A percentile compares a stretch with the other conserved stretches of the same genome.
Conservation (phyloP, 2,113 vertebrate species). For the Dryoscopus gambensis region DNA sequence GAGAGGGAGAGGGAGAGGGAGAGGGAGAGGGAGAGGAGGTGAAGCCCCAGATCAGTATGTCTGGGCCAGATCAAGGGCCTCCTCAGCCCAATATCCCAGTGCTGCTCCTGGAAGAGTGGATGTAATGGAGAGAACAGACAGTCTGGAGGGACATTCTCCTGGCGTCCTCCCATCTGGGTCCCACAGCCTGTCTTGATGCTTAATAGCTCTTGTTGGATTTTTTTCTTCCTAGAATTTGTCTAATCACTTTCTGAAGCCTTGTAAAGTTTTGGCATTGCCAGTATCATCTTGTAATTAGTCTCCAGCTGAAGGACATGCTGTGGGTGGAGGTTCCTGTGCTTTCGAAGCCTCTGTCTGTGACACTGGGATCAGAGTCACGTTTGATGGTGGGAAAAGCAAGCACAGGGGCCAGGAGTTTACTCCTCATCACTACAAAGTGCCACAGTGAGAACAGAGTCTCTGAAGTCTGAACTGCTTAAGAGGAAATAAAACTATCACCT, state of each 20-base stretch:
- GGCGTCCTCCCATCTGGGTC: background rate
- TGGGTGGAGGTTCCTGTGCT: background rate
- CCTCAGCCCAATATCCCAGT: background rate
- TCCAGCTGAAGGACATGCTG: rapidly evolving
- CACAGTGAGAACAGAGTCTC: background rate
- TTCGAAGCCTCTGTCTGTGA: background rate
- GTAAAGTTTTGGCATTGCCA: background rate
- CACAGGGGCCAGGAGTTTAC: background rate
- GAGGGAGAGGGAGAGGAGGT: no score
- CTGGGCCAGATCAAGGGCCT: background rate
- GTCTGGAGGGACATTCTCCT: background rate
- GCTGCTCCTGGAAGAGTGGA: background rate
- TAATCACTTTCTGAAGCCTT: conserved; percentile 2
- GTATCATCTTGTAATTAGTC: background rate
- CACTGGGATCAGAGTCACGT: background rate
- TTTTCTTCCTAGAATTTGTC: background rate
- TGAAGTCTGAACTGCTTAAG: background rate
- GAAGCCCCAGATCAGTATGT: background rate
- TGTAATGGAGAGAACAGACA: background rate
- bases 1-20: no score
- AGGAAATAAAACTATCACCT: background rate
- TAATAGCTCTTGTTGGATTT: background rate
- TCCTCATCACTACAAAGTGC: background rate
- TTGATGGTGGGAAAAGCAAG: background rate
- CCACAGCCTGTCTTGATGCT: background rate